These are phyloP conservation scores for Amblyopsis hoosieri DNA, from an alignment of 2,797 vertebrate genomes.

Conservation along the genomic window DNA sequence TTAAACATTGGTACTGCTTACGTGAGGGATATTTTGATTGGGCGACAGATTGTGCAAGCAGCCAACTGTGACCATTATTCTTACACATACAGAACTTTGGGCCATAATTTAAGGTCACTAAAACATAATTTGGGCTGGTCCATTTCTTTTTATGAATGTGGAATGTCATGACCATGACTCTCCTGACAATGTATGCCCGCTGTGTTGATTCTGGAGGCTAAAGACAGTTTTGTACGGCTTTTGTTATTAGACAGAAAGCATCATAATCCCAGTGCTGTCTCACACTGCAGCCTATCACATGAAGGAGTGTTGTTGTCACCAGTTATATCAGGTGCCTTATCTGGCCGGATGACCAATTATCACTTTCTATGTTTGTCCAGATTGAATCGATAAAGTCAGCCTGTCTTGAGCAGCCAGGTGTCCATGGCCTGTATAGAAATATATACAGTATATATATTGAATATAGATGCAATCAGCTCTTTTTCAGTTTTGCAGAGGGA, in stretches of 20 bases:
- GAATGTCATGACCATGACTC: too few relatives aligned
- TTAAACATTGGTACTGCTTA: too few relatives aligned
- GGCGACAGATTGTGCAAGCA: too few relatives aligned
- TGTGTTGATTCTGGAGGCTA: slow-evolving; percentile 1
- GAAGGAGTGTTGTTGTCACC: neutral
- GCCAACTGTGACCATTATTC: too few relatives aligned
- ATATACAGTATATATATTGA: neutral
- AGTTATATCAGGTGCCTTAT: slow-evolving; percentile 18
- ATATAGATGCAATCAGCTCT: neutral
- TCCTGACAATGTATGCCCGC: too few relatives aligned
- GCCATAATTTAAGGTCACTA: too few relatives aligned
- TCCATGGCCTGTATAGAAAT: slow-evolving; percentile 19
- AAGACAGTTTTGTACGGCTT: neutral
- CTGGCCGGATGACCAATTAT: slow-evolving; percentile 13
- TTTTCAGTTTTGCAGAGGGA: neutral
- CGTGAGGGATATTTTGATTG: too few relatives aligned
- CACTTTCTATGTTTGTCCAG: neutral
- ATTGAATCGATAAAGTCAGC: slow-evolving; percentile 28
- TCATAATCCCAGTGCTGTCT: neutral
- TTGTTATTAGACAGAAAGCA: slow-evolving; percentile 9
- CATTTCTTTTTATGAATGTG: too few relatives aligned
- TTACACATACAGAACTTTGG: too few relatives aligned
- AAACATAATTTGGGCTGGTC: too few relatives aligned
- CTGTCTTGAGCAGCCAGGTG: slow-evolving; percentile 1
- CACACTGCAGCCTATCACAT: slow-evolving; percentile 2